Evolutionary conservation across 2,113 vertebrate species (phyloP), one percentile per base, ranked within the genome.

Genomic region (Pleuronectes platessa): DNA sequence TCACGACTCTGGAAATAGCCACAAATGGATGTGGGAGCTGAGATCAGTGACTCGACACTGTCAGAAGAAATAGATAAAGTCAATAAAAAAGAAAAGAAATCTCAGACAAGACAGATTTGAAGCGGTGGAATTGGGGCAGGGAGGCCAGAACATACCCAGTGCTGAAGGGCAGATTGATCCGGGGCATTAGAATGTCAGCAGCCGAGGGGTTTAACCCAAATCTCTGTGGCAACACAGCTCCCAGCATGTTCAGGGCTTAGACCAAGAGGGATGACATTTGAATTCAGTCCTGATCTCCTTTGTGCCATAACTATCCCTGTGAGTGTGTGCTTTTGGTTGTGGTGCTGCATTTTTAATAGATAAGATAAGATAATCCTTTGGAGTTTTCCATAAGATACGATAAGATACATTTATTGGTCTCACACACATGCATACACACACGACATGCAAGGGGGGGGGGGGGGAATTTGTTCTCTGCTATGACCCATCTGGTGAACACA

Each of bases 151-250:
- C 68, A 21, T 35, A 20, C 31, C 56, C 40, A 17, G 26, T 71
- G 75, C 63, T 86, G 45, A 68, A 74, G 47, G 54, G 55, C 68
- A 68, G 20, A 54, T 54, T 54, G 51, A 21, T 54, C 13, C 18
- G 62, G 76, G 67, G 49, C 47, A 31, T 66, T 74, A 27, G 51
- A 71, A 82, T 89, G 61, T 81, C 72, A 89, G 78, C 75, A 78
- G 78, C 75, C 78, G 59, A 78, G 61, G 76, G 76, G 42, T 85
- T 90, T 89, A 87, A 81, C 79, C 87, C 76, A 87, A 83, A 87
- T 90, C 82, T 88, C 67, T 23, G 0, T 64, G 53, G 72, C 86
- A 77, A 54, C 79, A 13, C 79, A 13, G 61, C 27, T 78, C 56
- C 69, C 53, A 56, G 63, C 53, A 4, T 61, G 27, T 51, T 61